Conservation (phyloP, 2,797 vertebrate genomes). For the Arctocebus calabarensis region DNA sequence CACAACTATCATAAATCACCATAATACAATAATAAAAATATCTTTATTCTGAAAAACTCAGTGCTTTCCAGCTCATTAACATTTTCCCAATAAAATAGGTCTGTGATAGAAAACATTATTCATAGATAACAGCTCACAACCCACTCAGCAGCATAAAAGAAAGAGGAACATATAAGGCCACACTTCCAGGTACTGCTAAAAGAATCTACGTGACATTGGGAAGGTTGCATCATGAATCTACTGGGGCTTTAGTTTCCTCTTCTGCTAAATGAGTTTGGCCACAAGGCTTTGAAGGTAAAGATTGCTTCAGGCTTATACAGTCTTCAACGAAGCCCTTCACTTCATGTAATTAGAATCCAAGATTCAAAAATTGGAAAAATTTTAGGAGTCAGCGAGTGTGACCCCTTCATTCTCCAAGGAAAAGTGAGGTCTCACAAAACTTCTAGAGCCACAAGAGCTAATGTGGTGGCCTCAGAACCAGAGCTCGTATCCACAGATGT, state of each 20-base stretch:
- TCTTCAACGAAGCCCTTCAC: neutral
- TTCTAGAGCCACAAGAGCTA: neutral
- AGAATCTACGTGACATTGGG: neutral
- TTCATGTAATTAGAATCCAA: conserved; percentile 2
- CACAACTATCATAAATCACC: neutral
- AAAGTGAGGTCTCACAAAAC: neutral
- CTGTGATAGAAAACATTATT: neutral
- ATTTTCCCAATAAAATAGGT: neutral
- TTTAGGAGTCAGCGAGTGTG: neutral
- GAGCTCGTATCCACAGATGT: neutral
- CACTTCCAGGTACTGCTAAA: neutral
- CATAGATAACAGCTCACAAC: neutral
- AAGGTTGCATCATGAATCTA: neutral
- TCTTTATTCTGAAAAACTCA: conserved; percentile 34
- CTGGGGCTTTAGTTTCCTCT: neutral
- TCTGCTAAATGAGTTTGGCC: neutral
- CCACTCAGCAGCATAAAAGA: neutral
- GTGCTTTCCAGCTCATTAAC: conserved; percentile 29
- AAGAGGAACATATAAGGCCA: neutral
- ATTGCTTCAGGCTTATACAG: neutral
- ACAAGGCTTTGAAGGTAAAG: neutral
- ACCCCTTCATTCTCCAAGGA: neutral
- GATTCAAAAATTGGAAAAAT: neutral
- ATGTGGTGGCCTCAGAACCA: neutral
- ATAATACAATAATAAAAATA: neutral